Evolutionary conservation across 2,888 invertebrate species (phyloP), one percentile per base, ranked within the genome.

Genomic region (Luperina testacea): DNA sequence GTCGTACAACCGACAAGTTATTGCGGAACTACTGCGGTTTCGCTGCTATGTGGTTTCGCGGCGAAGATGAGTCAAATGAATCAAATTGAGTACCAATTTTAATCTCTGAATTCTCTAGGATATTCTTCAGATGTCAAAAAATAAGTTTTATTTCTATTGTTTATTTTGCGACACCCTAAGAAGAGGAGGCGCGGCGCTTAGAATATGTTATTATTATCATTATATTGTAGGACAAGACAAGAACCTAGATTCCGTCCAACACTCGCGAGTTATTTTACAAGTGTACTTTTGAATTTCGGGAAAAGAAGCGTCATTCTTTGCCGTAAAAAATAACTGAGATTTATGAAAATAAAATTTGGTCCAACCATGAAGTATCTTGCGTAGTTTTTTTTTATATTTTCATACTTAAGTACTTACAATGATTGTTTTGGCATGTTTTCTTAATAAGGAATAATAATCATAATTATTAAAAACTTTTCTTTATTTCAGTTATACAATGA

Each of bases 261-360:
- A 17, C 53, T 81, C 27, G n/a, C 27, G n/a, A 73, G 53, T 45
- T 73, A 27, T 61, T 61, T 68, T 0, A 51, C 65, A 61, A 80
- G 81, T 61, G 20, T 15, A 38, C 80, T 80, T 61, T 38, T 48
- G 67, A 80, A 53, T 32, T 53, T 63, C 38, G 24, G 15, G 53
- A 53, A 80, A 72, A 72, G 53, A 32, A 32, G 32, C 32, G 32
- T 32, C 45, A 51, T 80, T 80, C n/a, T 80, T 53, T 11, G 9
- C 27, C 38, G 17, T 38, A 38, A 53, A 70, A 38, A 24, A 57
- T 32, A 24, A 9, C 15, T 15, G 32, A 32, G 51, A 53, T 11
- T 57, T 57, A 17, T 17, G 9, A 53, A 57, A 57, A 57, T 38
- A 71, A 38, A 70, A 61, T 0, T 61, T 61, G 27, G 24, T 67